Base-by-base conservation (phyloP, 2,888 invertebrate genomes). In the Odontomyia ornata region DNA sequence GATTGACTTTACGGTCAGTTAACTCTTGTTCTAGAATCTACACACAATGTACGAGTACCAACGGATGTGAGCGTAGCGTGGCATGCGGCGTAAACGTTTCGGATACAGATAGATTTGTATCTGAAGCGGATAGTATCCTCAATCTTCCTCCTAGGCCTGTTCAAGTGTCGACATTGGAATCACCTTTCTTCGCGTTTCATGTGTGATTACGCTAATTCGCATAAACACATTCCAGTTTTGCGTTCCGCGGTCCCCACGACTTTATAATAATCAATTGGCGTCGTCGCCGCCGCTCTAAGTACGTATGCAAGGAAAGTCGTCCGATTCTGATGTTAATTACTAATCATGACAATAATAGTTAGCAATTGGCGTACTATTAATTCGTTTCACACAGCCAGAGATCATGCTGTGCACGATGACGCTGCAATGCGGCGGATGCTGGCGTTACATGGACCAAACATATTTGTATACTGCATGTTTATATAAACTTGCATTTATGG, bases 311-410 rank as follows among this genome's bases (percentile, higher is more conserved):
- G 36, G 60, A 73, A 73, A 57, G 73, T 60, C 57, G 60, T 73
- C 23, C 60, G 73, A 60, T 36, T 57, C 57, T 57, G 57, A 43
- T 73, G 73, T 73, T 73, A 73, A 73, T 73, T 73, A 57, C 73
- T 57, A 57, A 73, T 73, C 73, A 28, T 57, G 73, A 57, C 73
- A 73, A 73, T 73, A 73, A 73, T 73, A 73, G 73, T 57, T 57
- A 21, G 57, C 73, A 73, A 36, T 73, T 27, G 60, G 73, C 60
- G 21, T 47, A 47, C 30, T 69, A 69, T 69, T 72, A 60, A 73
- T 36, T 36, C 57, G 73, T 36, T 36, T 73, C 73, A 57, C 60
- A 23, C 73, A 9, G 23, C 21, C 28, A 72, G 57, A 72, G 57
- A 72, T 36, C 27, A 21, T 46, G 21, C 43, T n/a, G 46, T 2